Evolutionary conservation across 2,113 vertebrate species (phyloP), one percentile per base, ranked within the genome.

Genomic region (Australoheros scitulus): DNA sequence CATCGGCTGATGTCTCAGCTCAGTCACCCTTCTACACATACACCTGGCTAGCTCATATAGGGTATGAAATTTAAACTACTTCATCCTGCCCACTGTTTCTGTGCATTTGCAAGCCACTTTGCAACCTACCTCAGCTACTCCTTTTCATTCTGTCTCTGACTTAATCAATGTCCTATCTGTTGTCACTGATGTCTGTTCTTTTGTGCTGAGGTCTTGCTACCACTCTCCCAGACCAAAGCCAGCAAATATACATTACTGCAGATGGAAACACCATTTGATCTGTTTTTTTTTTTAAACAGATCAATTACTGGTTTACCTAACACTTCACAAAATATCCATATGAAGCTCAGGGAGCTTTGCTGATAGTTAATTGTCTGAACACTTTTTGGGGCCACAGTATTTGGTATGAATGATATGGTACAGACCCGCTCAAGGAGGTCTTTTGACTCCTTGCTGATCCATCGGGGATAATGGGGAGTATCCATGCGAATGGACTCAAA

Each of bases 401-500:
- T 72, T 55, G 32, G 13, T 61, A 20, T 52, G 17, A 72, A 76
- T 20, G 14, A 7, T 34, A 29, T 17, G 22, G 13, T 75, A 87
- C 95, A 36, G 68, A 99, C 98, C 97, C 95, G 97, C 87, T 99
- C 98, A 47, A 99, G 88, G n/a, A 99, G 88, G 85, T 99, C 98
- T 86, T 97, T 98, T 3, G 97, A 96, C 81, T 99, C 98, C 87
- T 97, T 99, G 89, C 96, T 98, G 85, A 99, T 98, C 98, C 98
- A 99, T 82, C 98, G 97, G 0, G 98, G 98, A 89, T 97, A 99
- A 88, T 99, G 97, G 0, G 98, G 98, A 0, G 95, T 97, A 87
- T 99, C 98, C 93, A 97, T 96, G 8, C 98, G 96, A 90, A 99
- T 99, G 3, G 98, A 99, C 94, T 99, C 98, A 14, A 99, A 99